Conservation (phyloP, 2,888 invertebrate genomes). For the Hermaeophaga mercurialis region DNA sequence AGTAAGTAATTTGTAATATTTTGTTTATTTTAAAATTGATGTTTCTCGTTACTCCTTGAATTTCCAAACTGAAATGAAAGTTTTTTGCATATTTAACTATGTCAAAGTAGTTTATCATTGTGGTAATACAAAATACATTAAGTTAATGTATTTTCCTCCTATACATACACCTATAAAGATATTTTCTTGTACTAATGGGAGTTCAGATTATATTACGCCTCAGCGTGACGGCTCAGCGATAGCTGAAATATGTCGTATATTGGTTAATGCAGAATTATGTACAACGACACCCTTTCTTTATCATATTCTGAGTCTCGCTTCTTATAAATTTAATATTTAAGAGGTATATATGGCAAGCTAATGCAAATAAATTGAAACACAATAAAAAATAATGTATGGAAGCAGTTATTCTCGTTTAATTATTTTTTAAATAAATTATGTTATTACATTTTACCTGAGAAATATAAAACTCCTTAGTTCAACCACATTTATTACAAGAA, state of each 20-base stretch:
- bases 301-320: slow-evolving; percentile 6
- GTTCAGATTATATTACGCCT: not conserved
- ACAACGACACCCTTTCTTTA: slow-evolving; percentile 19
- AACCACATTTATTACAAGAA: too few species aligned
- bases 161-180: slow-evolving; percentile 17
- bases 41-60: too few species aligned
- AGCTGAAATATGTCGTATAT: slow-evolving; percentile 17
- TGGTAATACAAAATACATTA: slow-evolving; percentile 32
- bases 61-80: too few species aligned
- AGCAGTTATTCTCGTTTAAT: too few species aligned
- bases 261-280: slow-evolving; percentile 21
- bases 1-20: too few species aligned
- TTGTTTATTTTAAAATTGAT: too few species aligned
- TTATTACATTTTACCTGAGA: too few species aligned
- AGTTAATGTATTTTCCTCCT: slow-evolving; percentile 30
- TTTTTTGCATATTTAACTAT: slow-evolving; percentile 21
- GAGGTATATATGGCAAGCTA: not conserved
- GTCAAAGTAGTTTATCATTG: slow-evolving; percentile 24
- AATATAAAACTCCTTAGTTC: too few species aligned
- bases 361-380: slow-evolving; percentile 1
- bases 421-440: too few species aligned
- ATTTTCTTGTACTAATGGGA: slow-evolving; percentile 17
- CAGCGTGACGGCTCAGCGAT: slow-evolving; percentile 6
- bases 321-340: slow-evolving; percentile 20
- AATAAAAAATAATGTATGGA: too few species aligned